These are phyloP conservation scores for Cyaniris semiargus DNA, from an alignment of 2,888 invertebrate genomes.

Conservation along the genomic window DNA sequence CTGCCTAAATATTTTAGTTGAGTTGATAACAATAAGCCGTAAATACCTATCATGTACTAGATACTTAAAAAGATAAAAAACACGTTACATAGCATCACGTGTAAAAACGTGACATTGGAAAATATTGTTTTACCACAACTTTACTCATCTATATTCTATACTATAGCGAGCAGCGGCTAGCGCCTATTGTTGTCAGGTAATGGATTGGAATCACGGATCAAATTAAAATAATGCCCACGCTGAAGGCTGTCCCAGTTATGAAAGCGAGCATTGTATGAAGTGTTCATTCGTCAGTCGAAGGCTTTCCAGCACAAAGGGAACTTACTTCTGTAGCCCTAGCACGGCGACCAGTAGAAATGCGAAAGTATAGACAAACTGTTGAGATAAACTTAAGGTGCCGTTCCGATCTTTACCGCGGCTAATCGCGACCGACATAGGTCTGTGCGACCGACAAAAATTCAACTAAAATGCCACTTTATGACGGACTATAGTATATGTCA, in stretches of 20 bases:
- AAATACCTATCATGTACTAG: constrained; percentile 4
- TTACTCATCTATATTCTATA: background rate
- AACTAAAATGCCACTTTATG: too few relatives aligned
- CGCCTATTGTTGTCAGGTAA: background rate
- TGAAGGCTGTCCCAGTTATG: background rate
- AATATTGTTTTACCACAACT: background rate
- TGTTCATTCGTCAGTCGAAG: constrained; percentile 5
- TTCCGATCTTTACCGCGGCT: too few relatives aligned
- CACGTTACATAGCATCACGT: constrained; percentile 5
- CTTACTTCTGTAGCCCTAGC: too few relatives aligned
- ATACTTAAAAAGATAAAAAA: constrained; percentile 6
- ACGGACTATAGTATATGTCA: too few relatives aligned
- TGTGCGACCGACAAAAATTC: too few relatives aligned
- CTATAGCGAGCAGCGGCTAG: background rate
- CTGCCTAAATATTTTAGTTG: background rate
- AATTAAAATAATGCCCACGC: background rate
- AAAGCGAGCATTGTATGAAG: constrained; percentile 11
- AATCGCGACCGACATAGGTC: too few relatives aligned
- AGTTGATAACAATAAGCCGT: background rate
- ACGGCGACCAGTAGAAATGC: too few relatives aligned
- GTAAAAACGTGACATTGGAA: constrained; percentile 9
- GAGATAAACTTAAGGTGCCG: too few relatives aligned
- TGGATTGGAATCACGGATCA: constrained; percentile 6
- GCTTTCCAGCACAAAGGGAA: background rate
- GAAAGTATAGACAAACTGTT: too few relatives aligned